These are phyloP conservation scores for Sphenopsis melanotis DNA, from an alignment of 2,797 vertebrate species.

Conservation along the genomic window DNA sequence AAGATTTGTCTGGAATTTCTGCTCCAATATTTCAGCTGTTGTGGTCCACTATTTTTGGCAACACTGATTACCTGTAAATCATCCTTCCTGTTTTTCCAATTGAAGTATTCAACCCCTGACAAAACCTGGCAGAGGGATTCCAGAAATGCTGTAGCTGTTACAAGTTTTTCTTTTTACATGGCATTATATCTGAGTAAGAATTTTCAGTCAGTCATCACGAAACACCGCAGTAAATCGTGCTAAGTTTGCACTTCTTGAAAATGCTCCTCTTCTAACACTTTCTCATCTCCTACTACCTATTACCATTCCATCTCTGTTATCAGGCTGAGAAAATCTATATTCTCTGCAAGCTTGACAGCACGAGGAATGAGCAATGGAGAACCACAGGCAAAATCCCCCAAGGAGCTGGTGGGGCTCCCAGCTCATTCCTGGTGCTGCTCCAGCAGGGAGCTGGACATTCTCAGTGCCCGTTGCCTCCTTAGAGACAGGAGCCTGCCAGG, in stretches of 20 bases:
- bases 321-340: neutral
- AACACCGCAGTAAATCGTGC: neutral
- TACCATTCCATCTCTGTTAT: neutral
- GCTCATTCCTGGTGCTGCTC: neutral
- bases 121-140: neutral
- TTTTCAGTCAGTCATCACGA: neutral
- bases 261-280: neutral
- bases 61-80: neutral
- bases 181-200: neutral
- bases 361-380: neutral
- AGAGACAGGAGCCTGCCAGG: neutral
- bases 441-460: neutral
- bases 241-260: neutral
- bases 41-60: neutral
- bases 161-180: neutral
- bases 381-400: neutral
- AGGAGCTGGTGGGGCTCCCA: neutral
- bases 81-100: neutral
- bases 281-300: neutral
- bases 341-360: neutral
- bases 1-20: neutral
- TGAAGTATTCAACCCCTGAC: neutral
- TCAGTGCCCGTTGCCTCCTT: fast-evolving
- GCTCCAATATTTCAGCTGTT: neutral
- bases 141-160: neutral